A percentile compares a stretch with the other conserved stretches of the same genome.
Evolutionary conservation across 2,888 invertebrate species (phyloP).

Genomic region (Hesperia comma): DNA sequence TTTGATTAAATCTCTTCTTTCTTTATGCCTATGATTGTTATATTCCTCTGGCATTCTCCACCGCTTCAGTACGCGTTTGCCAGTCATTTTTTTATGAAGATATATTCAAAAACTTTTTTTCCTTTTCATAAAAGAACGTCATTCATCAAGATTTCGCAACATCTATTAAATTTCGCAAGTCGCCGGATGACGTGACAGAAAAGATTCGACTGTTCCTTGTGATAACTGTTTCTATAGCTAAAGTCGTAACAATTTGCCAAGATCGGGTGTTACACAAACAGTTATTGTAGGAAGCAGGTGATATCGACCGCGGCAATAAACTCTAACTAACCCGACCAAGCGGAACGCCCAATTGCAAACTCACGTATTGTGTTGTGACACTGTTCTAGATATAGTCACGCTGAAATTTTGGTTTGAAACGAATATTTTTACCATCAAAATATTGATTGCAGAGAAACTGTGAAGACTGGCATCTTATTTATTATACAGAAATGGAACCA

Average conservation of each 20-base stretch:
- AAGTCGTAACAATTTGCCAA: slow-evolving; percentile 31
- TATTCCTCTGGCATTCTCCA: too few species aligned
- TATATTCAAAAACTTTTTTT: too few species aligned
- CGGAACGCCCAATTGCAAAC: slow-evolving; percentile 62
- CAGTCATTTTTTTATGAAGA: too few species aligned
- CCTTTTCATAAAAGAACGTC: too few species aligned
- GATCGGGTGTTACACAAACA: slow-evolving; percentile 34
- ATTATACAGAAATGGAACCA: too few species aligned
- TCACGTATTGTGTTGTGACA: slow-evolving; percentile 65
- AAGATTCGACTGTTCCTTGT: slow-evolving; percentile 22
- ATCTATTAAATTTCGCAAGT: slow-evolving; percentile 20
- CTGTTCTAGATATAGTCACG: slow-evolving; percentile 47
- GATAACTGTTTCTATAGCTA: slow-evolving; percentile 21
- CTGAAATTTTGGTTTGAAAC: slow-evolving; percentile 2
- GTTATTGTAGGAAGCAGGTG: slow-evolving; percentile 42
- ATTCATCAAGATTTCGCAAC: neutral
- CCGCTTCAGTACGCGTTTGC: too few species aligned
- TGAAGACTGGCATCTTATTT: too few species aligned
- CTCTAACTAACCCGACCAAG: slow-evolving; percentile 50
- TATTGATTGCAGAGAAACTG: too few species aligned
- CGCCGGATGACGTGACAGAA: slow-evolving; percentile 13
- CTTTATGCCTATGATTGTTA: too few species aligned
- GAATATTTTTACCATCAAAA: neutral
- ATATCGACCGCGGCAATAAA: slow-evolving; percentile 45
- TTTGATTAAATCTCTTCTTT: too few species aligned